Base-by-base conservation (phyloP, 2,888 invertebrate genomes). In the Ashinkailepas kermadecensis region DNA sequence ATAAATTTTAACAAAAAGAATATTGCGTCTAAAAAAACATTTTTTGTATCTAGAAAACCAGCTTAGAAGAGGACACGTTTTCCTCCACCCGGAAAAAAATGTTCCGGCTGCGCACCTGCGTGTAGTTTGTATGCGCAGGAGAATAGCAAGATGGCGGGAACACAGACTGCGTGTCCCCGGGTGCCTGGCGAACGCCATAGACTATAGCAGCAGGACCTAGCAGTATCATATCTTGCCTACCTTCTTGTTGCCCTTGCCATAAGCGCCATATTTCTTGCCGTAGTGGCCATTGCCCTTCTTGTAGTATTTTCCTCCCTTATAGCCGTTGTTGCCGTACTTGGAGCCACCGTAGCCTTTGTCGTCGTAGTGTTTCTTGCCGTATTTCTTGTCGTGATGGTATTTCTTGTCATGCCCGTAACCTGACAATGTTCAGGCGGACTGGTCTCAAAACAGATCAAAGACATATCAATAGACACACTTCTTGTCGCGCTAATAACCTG, bases 341-440 rank as follows among this genome's bases (percentile, higher is more conserved):
- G 90, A 89, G 4, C 89, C 88, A 56, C 90, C 89, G 85, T 92
- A 91, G 1, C 87, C 85, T 62, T 91, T 91, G 83, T 91, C 89
- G 0, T 92, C 92, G 0, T 86, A 89, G 0, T 90, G 88, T 0
- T 88, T 85, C 84, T 91, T 90, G 86, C 92, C 91, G 0, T 91
- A 85, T 80, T 85, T 85, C 70, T 86, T 85, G 80, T 85, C 85
- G 82, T 85, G 83, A 80, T 84, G 83, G 80, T 82, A 80, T n/a
- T 82, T 81, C 65, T 65, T 65, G 23, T 65, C 65, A 23, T 65
- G 65, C 11, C 65, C 65, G 18, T 65, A 65, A 10, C 65, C 65
- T 65, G 65, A 0, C 8, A 23, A 65, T 23, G 65, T 8, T 21
- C 18, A 18, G 21, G 12, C 8, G 2, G 15, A 13, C 11, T 15